Conservation (phyloP, 2,888 invertebrate species). For the Zygogramma bicolorata region DNA sequence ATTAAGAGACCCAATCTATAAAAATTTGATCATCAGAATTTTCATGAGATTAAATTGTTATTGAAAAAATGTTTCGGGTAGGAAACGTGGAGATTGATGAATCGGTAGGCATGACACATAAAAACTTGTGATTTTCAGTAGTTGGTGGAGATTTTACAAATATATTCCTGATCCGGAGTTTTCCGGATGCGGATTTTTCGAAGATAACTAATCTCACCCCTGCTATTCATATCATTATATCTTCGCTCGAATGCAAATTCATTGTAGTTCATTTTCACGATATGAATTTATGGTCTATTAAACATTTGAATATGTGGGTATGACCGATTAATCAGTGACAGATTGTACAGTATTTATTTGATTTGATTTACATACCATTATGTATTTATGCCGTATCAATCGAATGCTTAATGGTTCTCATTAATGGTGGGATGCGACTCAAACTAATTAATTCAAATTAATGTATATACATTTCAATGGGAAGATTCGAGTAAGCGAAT, state of each 20-base stretch:
- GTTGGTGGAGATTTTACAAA: no score
- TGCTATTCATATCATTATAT: not conserved
- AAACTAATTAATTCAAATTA: not conserved
- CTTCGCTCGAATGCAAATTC: not conserved
- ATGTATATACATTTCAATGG: not conserved
- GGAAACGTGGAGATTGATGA: no score
- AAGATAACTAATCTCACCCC: no score
- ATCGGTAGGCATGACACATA: no score
- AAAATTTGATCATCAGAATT: no score
- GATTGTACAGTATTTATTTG: conserved; percentile 20
- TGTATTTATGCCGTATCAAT: conserved; percentile 2
- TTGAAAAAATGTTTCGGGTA: no score
- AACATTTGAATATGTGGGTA: conserved; percentile 16
- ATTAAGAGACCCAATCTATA: no score
- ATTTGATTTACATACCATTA: conserved; percentile 18
- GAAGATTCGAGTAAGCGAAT: not conserved
- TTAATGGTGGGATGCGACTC: not conserved
- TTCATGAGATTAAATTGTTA: no score
- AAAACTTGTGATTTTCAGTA: no score
- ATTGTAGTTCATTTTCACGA: conserved; percentile 12
- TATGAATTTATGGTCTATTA: conserved; percentile 5
- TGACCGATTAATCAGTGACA: conserved; percentile 19
- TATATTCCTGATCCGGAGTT: no score
- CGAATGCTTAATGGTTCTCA: not conserved
- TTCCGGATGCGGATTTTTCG: no score